Conservation (phyloP, 2,797 vertebrate genomes). For the Eutrigla gurnardus region DNA sequence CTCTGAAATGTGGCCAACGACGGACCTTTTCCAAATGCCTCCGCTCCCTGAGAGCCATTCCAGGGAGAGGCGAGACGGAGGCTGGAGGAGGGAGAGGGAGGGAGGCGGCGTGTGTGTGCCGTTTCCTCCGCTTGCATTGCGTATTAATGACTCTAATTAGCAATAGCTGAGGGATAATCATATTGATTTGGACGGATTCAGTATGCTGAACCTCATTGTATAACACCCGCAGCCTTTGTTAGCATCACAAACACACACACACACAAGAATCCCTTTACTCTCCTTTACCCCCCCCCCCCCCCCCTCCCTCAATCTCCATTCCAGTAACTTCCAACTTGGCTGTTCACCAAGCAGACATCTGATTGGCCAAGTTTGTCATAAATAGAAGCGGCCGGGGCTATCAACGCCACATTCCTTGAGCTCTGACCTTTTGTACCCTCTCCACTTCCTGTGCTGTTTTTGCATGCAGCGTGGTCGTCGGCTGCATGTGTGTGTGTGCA, state of each 20-base stretch:
- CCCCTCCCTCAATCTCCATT: constrained; percentile 31
- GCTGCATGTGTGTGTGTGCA: constrained; percentile 38
- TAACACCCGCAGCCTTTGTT: constrained; percentile 69
- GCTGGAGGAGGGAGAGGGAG: constrained; percentile 50
- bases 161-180: constrained; percentile 75
- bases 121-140: constrained; percentile 62
- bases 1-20: constrained; percentile 75
- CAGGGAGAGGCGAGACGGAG: constrained; percentile 57
- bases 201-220: constrained; percentile 55
- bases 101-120: constrained; percentile 2
- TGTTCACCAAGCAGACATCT: constrained; percentile 62
- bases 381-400: constrained; percentile 78
- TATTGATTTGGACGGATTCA: constrained; percentile 75
- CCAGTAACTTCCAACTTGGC: constrained; percentile 60
- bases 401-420: constrained; percentile 81
- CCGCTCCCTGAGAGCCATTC: constrained; percentile 68
- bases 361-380: constrained; percentile 79
- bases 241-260: constrained; percentile 38
- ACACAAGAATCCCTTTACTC: constrained; percentile 21
- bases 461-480: constrained; percentile 38
- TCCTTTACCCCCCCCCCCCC: background rate
- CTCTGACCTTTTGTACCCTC: constrained; percentile 86
- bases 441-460: constrained; percentile 82
- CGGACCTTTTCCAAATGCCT: constrained; percentile 77
- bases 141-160: constrained; percentile 81